Evolutionary conservation across 2,113 vertebrate species (phyloP).

Genomic region (Prochilodus magdalenae): DNA sequence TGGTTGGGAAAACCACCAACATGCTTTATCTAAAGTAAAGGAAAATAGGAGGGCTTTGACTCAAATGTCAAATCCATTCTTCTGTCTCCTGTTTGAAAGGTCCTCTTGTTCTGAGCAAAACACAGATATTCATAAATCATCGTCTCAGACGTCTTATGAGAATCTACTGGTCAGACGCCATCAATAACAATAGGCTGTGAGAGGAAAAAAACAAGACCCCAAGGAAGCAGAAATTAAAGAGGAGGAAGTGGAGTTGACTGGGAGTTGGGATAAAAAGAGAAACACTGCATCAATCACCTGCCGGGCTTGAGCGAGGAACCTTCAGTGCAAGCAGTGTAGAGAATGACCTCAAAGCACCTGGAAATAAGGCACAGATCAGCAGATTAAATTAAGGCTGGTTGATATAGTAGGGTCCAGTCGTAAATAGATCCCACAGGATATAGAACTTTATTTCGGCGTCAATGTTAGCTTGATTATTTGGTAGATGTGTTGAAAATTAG

Average conservation of each 20-base stretch:
- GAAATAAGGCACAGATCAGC: neutral
- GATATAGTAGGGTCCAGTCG: neutral
- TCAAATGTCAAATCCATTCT: slow-evolving; percentile 7
- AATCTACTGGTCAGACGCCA: slow-evolving; percentile 2
- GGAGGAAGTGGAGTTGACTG: neutral
- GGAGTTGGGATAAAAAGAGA: neutral
- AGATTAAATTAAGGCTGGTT: neutral
- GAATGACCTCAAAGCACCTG: neutral
- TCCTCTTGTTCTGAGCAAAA: slow-evolving; percentile 19
- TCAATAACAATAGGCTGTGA: neutral
- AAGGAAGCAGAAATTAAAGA: slow-evolving; percentile 8
- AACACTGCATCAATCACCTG: slow-evolving; percentile 3
- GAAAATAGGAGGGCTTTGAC: neutral
- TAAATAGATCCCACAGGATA: neutral
- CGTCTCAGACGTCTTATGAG: slow-evolving; percentile 5
- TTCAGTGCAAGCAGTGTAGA: neutral
- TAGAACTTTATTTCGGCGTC: neutral
- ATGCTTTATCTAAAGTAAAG: neutral
- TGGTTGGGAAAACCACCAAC: neutral
- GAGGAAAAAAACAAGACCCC: neutral
- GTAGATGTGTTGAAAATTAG: neutral
- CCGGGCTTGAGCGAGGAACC: neutral
- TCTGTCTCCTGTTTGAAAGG: neutral
- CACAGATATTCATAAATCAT: neutral
- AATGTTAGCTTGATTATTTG: neutral